A percentile compares a stretch with the other conserved stretches of the same genome.
These are phyloP conservation scores for Pseudanteris insignis DNA, from an alignment of 2,888 invertebrate species.

Conservation along the genomic window DNA sequence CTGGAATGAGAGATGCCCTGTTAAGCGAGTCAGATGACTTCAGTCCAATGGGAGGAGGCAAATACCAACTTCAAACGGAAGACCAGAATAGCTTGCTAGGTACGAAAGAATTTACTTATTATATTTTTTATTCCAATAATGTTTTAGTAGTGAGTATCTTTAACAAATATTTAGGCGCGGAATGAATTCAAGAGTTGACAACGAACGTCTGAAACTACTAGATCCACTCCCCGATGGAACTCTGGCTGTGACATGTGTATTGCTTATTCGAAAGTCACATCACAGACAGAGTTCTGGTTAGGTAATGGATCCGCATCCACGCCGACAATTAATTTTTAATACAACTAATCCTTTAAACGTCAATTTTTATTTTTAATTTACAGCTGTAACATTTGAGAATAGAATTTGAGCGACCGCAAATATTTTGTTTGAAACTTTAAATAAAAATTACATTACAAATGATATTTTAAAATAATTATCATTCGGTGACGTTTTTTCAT, in stretches of 20 bases:
- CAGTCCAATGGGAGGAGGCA: conserved; percentile 76
- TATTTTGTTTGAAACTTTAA: too few species aligned
- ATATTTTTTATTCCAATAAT: conserved; percentile 24
- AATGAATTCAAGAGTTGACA: too few species aligned
- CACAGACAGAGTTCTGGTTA: conserved; percentile 97
- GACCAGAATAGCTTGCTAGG: conserved; percentile 71
- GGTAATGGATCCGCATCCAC: conserved; percentile 64
- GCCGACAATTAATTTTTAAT: conserved; percentile 4
- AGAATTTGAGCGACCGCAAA: too few species aligned
- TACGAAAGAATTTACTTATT: conserved; percentile 36
- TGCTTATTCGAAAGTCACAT: conserved; percentile 73
- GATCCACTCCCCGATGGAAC: conserved; percentile 72
- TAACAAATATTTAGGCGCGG: conserved; percentile 1
- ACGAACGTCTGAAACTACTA: conserved; percentile 5
- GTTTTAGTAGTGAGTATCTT: too few species aligned
- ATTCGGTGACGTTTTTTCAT: neutral
- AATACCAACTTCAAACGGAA: conserved; percentile 77
- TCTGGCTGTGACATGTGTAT: conserved; percentile 85
- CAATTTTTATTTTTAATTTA: too few species aligned
- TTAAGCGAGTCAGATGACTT: conserved; percentile 82
- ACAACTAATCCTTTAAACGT: too few species aligned
- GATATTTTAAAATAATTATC: neutral
- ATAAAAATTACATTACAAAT: too few species aligned
- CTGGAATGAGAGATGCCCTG: conserved; percentile 74
- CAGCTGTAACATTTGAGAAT: too few species aligned